Base-by-base conservation (phyloP, 2,888 invertebrate genomes). In the Trachelus tabidus region DNA sequence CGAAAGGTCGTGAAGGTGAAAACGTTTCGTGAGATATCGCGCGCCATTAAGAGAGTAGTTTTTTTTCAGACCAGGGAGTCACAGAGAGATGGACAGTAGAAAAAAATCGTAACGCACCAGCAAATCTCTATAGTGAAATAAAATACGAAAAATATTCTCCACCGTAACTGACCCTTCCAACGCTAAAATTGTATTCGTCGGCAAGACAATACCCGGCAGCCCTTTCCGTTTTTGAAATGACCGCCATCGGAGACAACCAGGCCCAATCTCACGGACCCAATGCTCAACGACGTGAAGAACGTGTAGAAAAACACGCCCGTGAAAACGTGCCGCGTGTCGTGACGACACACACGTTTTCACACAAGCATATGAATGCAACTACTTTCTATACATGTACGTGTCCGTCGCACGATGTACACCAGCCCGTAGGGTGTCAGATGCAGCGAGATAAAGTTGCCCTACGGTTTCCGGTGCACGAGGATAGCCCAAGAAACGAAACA, bases 391-490 rank as follows among this genome's bases (percentile, higher is more conserved):
- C 31, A 71, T 23, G 71, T 71, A 34, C 23, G 30, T 30, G 56
- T 56, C 23, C 56, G 56, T 56, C 56, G 56, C 15, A 56, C 56
- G 56, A 56, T 9, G 56, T 23, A 56, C 56, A 56, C 56, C 71
- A 34, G 71, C 74, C 37, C 37, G 74, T 74, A 37, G 87, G 85
- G 87, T 87, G 86, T 87, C 85, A 86, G 87, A 88, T 88, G 86
- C 87, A 86, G 83, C 83, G 82, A 85, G 87, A 88, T 88, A 78
- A 75, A 85, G 84, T 85, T 85, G 84, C 85, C 83, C 85, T 83
- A 84, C 80, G 84, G 85, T 86, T 86, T 86, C 85, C 86, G 86
- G 85, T 85, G 83, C 81, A 80, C 79, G 81, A 79, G 81, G 81
- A 81, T 83, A 78, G 69, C 56, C 68, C 69, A 31, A 37, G 33